Conservation (phyloP, 2,113 vertebrate species). For the Pituophis catenifer region DNA sequence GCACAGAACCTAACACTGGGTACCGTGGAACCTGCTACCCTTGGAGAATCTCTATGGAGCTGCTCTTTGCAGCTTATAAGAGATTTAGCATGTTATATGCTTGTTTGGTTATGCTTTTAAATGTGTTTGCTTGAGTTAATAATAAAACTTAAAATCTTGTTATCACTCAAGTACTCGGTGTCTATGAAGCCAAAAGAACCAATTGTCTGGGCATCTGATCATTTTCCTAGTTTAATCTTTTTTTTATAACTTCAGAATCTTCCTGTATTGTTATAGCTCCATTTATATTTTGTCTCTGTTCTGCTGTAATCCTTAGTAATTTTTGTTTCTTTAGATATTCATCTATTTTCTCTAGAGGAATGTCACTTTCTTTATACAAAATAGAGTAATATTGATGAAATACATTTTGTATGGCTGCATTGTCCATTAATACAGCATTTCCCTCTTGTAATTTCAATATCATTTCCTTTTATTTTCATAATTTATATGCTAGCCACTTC, state of each 20-base stretch:
- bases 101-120: background rate
- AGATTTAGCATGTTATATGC: background rate
- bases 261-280: background rate
- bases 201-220: background rate
- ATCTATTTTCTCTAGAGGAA: background rate
- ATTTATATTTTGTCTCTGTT: background rate
- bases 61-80: background rate
- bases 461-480: background rate
- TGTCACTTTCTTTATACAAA: background rate
- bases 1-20: background rate
- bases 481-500: background rate
- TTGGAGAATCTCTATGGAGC: background rate
- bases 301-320: background rate
- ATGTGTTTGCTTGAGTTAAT: background rate
- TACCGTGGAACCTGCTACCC: background rate
- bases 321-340: background rate
- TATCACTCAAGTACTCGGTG: background rate
- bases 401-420: background rate
- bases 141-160: background rate
- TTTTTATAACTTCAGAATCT: background rate
- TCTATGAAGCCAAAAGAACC: background rate
- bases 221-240: background rate
- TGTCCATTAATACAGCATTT: background rate
- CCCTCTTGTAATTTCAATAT: background rate
- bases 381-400: background rate